Base-by-base conservation (phyloP, 2,797 vertebrate genomes). In the Botia almorhae region DNA sequence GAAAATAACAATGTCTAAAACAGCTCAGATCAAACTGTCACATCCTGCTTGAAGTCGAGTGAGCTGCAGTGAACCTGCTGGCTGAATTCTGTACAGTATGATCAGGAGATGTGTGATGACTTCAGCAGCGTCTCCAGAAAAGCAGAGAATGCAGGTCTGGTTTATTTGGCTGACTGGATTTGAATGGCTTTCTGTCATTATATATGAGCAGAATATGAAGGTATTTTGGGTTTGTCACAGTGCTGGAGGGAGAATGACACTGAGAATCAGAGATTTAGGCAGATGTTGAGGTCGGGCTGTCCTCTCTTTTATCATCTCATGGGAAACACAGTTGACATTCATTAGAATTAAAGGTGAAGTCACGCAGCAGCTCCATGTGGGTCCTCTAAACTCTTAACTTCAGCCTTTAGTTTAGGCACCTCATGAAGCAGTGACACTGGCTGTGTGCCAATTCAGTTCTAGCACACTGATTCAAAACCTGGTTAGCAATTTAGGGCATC, bases 131-230 rank as follows among this genome's bases (percentile, higher is more conserved):
- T 80, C 87, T 88, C 88, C 88, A 81, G 39, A 84, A 48, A 81
- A 83, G 81, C 83, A 77, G 87, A 89, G 77, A 79, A 88, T 84
- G 80, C 85, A 85, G 74, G 88, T 83, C 36, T 88, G 89, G 86
- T 87, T 87, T 88, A 90, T 89, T 81, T 50, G 86, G 67, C 89
- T 91, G 90, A 91, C 93, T 83, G 83, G 89, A 85, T 90, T 93
- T 93, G 91, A 94, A 94, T 93, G 89, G 92, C 88, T 90, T 90
- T 89, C 90, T 92, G 87, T 93, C 92, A 93, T 93, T 92, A 88
- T 71, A 79, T 85, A 92, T 91, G 89, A 91, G 93, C 93, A 90
- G 93, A 90, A 87, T 90, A 92, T 92, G 83, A 75, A 84, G 87
- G 90, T 92, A 91, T 90, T 89, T 88, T 87, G 81, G 81, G 79